A percentile compares a stretch with the other conserved stretches of the same genome.
Evolutionary conservation across 2,888 invertebrate genomes (phyloP).

Genomic region (Lithophane semibrunnea): DNA sequence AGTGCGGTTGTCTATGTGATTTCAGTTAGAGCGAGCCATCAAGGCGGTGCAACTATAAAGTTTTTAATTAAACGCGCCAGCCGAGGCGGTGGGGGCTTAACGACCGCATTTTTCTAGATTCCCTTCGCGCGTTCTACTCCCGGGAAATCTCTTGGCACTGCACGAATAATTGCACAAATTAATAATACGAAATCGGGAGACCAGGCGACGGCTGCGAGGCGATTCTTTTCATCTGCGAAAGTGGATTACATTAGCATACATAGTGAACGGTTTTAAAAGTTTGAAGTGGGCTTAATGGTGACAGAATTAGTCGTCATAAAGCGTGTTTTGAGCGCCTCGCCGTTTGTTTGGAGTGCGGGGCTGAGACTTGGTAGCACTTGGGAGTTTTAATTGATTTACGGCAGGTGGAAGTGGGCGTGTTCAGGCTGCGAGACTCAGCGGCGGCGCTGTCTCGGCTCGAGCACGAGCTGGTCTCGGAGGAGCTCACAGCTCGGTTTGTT

Average conservation of each 20-base stretch:
- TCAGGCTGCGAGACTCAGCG: slow-evolving; percentile 47
- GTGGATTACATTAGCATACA: slow-evolving; percentile 78
- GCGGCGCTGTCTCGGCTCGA: slow-evolving; percentile 59
- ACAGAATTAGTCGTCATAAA: slow-evolving; percentile 69
- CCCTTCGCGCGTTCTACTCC: slow-evolving; percentile 79
- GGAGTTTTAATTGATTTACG: slow-evolving; percentile 84
- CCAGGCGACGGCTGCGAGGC: slow-evolving; percentile 66
- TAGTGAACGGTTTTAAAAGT: slow-evolving; percentile 68
- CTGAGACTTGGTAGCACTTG: slow-evolving; percentile 69
- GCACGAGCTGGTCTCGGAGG: slow-evolving; percentile 64
- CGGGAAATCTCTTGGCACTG: slow-evolving; percentile 84
- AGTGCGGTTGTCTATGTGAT: slow-evolving; percentile 69
- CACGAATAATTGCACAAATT: slow-evolving; percentile 86
- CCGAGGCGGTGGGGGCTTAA: slow-evolving; percentile 80
- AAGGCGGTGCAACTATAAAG: slow-evolving; percentile 82
- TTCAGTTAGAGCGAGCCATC: slow-evolving; percentile 71
- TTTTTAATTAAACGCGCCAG: slow-evolving; percentile 87
- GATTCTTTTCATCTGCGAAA: slow-evolving; percentile 76
- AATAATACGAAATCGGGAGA: slow-evolving; percentile 83
- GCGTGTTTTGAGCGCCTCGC: slow-evolving; percentile 52
- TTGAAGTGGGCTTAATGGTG: slow-evolving; percentile 68
- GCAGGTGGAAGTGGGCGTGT: slow-evolving; percentile 70
- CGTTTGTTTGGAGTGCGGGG: slow-evolving; percentile 49
- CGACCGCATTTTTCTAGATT: slow-evolving; percentile 87
- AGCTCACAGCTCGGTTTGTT: slow-evolving; percentile 68